Evolutionary conservation across 2,113 vertebrate genomes (phyloP), one percentile per base, ranked within the genome.

Genomic region (Pachyramphus minor): DNA sequence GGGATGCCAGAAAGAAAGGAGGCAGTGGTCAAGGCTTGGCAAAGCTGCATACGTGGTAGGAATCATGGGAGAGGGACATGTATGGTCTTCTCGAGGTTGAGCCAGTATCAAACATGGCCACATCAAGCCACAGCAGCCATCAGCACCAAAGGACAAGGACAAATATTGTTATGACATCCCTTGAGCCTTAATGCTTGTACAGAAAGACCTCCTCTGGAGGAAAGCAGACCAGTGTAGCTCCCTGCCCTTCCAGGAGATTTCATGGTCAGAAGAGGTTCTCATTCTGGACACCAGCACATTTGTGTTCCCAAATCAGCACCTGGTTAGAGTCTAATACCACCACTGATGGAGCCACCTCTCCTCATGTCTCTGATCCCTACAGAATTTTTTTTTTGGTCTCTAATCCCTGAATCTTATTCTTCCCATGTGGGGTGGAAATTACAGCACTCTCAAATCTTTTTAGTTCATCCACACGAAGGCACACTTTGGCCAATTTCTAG

Each of bases 391-490:
- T 50, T 69, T 53, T 56, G 55, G 2, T 25, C 8, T 50, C 73
- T 94, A 96, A 96, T 91, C 95, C 41, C 81, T 80, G 24, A 62
- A 67, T 42, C 8, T 94, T 93, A 87, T 53, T 95, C 44, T 87
- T 93, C 39, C 73, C 47, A 53, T 52, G 50, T 53, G 53, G 28
- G 63, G 62, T 71, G 39, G 81, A 97, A 97, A 93, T 96, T 93
- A 74, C 83, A 94, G 75, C 23, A 41, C 52, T 45, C 77, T 58
- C 72, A 89, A 92, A 95, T 92, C 94, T 76, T 85, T 95, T 94
- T 85, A 78, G 64, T 44, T 88, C 78, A 91, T 72, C 87, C 74
- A 55, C 53, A 63, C 0, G 14, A 62, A 82, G 78, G 42, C 73
- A 89, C 14, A 15, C 20, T 83, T 83, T 76, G 77, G 75, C 58